These are phyloP conservation scores for Alosa alosa DNA, from an alignment of 2,113 vertebrate species.

Conservation along the genomic window DNA sequence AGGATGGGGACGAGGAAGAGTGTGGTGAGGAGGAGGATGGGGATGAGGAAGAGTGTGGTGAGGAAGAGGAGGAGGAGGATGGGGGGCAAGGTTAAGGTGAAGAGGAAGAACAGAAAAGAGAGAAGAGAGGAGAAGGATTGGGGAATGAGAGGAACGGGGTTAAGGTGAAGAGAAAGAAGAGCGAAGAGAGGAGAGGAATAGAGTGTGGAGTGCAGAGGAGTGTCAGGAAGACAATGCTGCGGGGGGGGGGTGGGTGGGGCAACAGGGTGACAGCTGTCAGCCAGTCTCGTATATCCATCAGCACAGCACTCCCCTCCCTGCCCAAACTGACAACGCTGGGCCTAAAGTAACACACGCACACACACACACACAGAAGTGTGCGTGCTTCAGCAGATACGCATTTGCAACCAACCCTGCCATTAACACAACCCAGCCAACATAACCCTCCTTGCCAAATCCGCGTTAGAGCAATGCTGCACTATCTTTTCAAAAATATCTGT, in stretches of 20 bases:
- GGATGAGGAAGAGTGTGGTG: not conserved
- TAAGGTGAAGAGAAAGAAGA: not conserved
- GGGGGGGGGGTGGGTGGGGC: not conserved
- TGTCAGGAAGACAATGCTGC: not conserved
- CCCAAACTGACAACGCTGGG: not conserved
- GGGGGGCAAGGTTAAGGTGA: not conserved
- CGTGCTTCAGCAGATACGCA: not conserved
- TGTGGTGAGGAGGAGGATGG: not conserved
- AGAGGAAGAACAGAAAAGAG: not conserved
- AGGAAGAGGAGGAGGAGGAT: not conserved
- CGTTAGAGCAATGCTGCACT: not conserved
- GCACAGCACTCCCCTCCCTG: not conserved
- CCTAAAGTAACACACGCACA: not conserved
- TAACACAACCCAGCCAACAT: not conserved
- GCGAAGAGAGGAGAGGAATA: not conserved
- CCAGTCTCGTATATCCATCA: conserved; percentile 43
- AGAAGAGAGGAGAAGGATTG: not conserved
- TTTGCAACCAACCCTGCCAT: not conserved
- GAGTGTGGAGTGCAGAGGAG: not conserved
- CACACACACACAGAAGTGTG: not conserved
- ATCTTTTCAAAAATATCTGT: not conserved
- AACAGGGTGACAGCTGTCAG: conserved; percentile 49
- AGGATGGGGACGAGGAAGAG: not conserved
- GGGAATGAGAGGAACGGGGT: not conserved
- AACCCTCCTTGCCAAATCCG: not conserved